Conservation (phyloP, 2,797 vertebrate genomes). For the Iguana delicatissima region DNA sequence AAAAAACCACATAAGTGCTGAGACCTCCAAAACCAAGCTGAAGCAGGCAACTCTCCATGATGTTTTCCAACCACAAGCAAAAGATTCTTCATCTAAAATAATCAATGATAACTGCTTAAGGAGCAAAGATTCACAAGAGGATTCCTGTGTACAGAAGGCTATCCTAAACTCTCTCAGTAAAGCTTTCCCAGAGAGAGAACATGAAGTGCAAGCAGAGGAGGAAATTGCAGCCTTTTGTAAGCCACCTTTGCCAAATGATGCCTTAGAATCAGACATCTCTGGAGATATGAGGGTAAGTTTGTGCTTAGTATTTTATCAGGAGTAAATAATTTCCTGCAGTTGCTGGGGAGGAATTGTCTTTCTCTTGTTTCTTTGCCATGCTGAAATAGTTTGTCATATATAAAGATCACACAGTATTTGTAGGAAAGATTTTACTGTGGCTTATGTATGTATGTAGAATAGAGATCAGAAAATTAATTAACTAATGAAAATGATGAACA, state of each 20-base stretch:
- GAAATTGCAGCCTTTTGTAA: constrained; percentile 73
- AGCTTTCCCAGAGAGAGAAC: constrained; percentile 70
- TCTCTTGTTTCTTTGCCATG: constrained; percentile 52
- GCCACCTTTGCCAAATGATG: constrained; percentile 51
- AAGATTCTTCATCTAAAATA: constrained; percentile 68
- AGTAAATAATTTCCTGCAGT: background rate
- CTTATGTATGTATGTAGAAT: background rate
- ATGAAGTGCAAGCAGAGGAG: constrained; percentile 73
- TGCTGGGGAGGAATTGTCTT: background rate
- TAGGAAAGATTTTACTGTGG: background rate
- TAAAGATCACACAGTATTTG: background rate
- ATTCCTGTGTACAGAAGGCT: constrained; percentile 67
- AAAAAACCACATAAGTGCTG: constrained; percentile 72
- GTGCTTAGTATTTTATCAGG: background rate
- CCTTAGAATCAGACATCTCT: constrained; percentile 72
- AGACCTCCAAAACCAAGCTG: constrained; percentile 72
- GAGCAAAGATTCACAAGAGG: constrained; percentile 68
- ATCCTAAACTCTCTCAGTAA: constrained; percentile 58
- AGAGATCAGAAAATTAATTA: background rate
- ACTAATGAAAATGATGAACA: background rate
- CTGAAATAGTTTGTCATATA: background rate
- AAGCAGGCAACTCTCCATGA: constrained; percentile 78
- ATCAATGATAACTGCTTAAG: constrained; percentile 55
- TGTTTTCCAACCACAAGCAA: constrained; percentile 66
- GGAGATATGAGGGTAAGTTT: constrained; percentile 72